Percentiles rank a stretch among this genome's conserved stretches.
Conservation (phyloP, 53 echinoderm and acorn worm species). For the Paracentrotus lividus region DNA sequence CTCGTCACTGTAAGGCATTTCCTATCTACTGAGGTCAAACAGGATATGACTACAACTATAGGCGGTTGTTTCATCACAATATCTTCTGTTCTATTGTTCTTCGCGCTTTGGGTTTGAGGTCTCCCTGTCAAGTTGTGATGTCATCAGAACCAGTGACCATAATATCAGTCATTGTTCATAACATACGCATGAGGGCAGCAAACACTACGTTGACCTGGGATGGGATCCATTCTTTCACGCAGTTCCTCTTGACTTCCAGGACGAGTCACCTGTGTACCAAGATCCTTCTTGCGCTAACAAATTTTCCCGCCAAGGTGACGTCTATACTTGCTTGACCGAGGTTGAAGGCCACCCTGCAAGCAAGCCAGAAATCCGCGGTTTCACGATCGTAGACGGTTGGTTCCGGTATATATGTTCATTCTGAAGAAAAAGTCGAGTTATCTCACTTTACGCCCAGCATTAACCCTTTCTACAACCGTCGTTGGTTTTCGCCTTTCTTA, state of each 20-base stretch:
- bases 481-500: not conserved
- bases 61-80: slow-evolving; percentile 74
- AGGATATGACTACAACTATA: not conserved
- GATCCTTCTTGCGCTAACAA: slow-evolving; percentile 57
- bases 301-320: slow-evolving; percentile 54
- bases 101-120: slow-evolving; percentile 58
- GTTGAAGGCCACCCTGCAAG: slow-evolving; percentile 6
- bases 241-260: slow-evolving; percentile 69
- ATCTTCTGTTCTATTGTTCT: slow-evolving; percentile 39
- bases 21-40: slow-evolving; percentile 28
- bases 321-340: not conserved
- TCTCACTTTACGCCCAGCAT: not conserved
- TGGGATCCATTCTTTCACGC: slow-evolving; percentile 56
- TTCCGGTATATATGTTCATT: not conserved
- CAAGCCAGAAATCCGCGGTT: no score
- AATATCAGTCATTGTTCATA: slow-evolving; percentile 36
- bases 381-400: slow-evolving; percentile 26
- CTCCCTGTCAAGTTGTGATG: slow-evolving; percentile 39
- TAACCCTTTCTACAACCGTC: not conserved
- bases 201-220: slow-evolving; percentile 66
- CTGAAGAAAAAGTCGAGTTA: not conserved
- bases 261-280: slow-evolving; percentile 67
- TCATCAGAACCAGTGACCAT: slow-evolving; percentile 40
- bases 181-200: slow-evolving; percentile 57
- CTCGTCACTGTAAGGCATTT: not conserved